A percentile compares a stretch with the other conserved stretches of the same genome.
phyloP scores from a whole-genome alignment of 2,113 vertebrate species.

The Eidolon helvum region DNA sequence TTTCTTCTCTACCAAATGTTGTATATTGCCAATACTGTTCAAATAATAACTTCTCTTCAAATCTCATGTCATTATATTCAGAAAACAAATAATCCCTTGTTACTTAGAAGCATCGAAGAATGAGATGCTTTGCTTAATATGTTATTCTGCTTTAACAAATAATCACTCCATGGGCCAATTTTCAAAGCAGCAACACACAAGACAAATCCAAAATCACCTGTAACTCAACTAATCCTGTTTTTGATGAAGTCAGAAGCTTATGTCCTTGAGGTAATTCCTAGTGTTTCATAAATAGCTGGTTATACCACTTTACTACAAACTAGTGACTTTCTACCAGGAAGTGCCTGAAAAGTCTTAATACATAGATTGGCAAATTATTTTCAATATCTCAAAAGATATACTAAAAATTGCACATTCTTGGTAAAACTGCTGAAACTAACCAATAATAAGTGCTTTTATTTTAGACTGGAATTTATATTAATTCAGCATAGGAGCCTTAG shows the following conservation, averaged over 20 bases:
- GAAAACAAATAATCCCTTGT: not conserved
- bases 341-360: not conserved
- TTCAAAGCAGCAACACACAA: conserved; percentile 10
- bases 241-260: not conserved
- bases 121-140: not conserved
- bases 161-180: not conserved
- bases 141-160: not conserved
- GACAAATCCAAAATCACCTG: not conserved
- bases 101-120: conserved; percentile 8
- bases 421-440: not conserved
- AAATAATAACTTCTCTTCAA: not conserved
- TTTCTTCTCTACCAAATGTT: not conserved
- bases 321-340: not conserved
- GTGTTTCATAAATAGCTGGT: not conserved
- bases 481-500: not conserved
- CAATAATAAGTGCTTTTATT: not conserved
- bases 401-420: not conserved
- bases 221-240: not conserved
- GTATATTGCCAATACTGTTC: not conserved
- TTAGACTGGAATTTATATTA: not conserved
- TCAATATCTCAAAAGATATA: conserved; percentile 32
- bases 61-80: not conserved
- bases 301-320: not conserved
- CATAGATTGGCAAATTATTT: not conserved
- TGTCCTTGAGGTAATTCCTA: not conserved